These are phyloP conservation scores for Oreonectes daqikongensis DNA, from an alignment of 2,797 vertebrate genomes.

Conservation along the genomic window DNA sequence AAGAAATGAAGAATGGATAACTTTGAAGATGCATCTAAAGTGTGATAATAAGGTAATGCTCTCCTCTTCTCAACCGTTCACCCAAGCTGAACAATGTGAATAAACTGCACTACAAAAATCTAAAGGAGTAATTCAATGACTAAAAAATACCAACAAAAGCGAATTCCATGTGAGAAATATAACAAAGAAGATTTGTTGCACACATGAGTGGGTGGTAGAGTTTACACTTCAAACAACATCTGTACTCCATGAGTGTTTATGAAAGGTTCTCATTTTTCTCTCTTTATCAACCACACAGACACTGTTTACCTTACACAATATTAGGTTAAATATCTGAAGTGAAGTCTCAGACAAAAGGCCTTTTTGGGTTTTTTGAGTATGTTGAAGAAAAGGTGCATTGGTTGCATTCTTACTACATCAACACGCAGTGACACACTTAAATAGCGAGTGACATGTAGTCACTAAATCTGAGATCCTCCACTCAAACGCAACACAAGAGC, in stretches of 20 bases:
- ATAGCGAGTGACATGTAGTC: not conserved
- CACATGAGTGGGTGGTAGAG: constrained; percentile 50
- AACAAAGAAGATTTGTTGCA: constrained; percentile 1
- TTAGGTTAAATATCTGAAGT: no score
- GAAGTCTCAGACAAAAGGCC: no score
- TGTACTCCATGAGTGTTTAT: constrained; percentile 56
- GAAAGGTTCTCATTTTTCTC: constrained; percentile 38
- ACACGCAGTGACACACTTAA: not conserved
- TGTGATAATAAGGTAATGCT: constrained; percentile 1
- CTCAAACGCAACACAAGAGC: not conserved
- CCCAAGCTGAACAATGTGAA: constrained; percentile 6
- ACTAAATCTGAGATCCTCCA: not conserved
- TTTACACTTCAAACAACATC: constrained; percentile 59
- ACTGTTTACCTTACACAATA: not conserved
- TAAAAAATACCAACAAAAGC: constrained; percentile 12
- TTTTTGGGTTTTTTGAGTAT: no score
- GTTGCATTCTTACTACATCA: not conserved
- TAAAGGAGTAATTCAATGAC: no score
- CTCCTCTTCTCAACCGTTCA: no score
- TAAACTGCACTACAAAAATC: no score
- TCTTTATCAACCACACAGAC: not conserved
- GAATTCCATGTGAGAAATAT: constrained; percentile 3
- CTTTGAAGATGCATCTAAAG: constrained; percentile 3
- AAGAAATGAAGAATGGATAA: constrained; percentile 26
- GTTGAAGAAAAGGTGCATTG: no score